Evolutionary conservation across 2,113 vertebrate genomes (phyloP).

Genomic region (Heterochromis multidens): DNA sequence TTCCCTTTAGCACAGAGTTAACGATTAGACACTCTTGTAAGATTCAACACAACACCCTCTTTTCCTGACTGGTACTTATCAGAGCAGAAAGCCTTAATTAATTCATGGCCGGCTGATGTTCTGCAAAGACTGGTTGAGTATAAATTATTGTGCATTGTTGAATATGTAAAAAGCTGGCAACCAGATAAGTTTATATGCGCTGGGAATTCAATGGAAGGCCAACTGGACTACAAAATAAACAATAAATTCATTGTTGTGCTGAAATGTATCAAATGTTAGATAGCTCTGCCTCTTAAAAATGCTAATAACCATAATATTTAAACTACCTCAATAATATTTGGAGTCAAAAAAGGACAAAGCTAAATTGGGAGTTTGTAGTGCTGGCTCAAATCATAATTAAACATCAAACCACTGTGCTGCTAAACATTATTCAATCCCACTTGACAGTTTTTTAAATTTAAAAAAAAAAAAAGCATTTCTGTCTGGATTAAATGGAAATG

Average conservation of each 20-base stretch:
- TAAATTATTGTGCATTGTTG: constrained; percentile 66
- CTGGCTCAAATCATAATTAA: background rate
- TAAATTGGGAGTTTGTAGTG: background rate
- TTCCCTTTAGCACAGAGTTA: constrained; percentile 53
- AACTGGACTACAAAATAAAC: background rate
- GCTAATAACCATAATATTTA: background rate
- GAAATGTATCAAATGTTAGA: background rate
- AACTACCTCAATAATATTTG: background rate
- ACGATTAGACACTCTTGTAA: constrained; percentile 47
- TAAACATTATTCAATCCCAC: background rate
- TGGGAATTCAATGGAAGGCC: constrained; percentile 42
- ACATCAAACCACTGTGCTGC: background rate
- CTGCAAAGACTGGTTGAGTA: constrained; percentile 59
- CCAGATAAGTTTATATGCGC: constrained; percentile 23
- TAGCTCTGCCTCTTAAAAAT: background rate
- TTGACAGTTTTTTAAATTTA: background rate
- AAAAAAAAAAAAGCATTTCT: background rate
- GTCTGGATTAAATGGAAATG: background rate
- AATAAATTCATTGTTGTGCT: background rate
- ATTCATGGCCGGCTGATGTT: constrained; percentile 74
- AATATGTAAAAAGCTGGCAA: constrained; percentile 72
- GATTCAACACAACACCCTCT: constrained; percentile 39
- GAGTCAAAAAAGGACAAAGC: background rate
- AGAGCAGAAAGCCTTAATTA: constrained; percentile 75
- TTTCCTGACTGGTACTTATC: constrained; percentile 67